phyloP scores from a whole-genome alignment of 1,140 invertebrate genomes.

The Euura saliciscinereae region DNA sequence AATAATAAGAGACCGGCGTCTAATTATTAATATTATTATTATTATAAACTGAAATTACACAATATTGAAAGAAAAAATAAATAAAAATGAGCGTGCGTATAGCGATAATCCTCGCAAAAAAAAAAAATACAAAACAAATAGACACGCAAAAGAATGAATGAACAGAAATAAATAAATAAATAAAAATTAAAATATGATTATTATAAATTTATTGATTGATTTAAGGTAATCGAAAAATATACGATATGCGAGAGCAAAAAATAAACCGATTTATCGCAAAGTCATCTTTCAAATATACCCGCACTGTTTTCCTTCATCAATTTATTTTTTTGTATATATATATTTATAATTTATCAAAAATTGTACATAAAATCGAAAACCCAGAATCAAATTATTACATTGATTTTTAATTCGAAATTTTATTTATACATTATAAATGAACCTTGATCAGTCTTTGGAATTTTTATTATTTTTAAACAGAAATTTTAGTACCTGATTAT shows the following conservation, averaged over 20 bases:
- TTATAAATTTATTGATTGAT: conserved; percentile 13
- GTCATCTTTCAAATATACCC: not conserved
- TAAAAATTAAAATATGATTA: not conserved
- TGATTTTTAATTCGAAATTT: too few relatives aligned
- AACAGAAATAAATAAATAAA: not conserved
- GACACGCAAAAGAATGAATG: not conserved
- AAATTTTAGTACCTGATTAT: too few relatives aligned
- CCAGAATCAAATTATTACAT: too few relatives aligned
- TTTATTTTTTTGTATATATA: not conserved
- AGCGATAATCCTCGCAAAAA: not conserved
- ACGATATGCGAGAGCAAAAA: conserved; percentile 12
- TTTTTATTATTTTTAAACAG: too few relatives aligned
- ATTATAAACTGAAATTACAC: not conserved
- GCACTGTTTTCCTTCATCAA: not conserved
- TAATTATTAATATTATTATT: conserved; percentile 1
- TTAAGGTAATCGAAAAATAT: conserved; percentile 15
- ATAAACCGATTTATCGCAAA: not conserved
- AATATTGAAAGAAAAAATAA: not conserved
- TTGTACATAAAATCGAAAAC: not conserved
- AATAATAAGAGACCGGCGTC: not conserved
- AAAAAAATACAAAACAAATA: too few relatives aligned
- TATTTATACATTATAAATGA: too few relatives aligned
- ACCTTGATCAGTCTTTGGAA: too few relatives aligned
- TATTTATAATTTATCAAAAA: not conserved
- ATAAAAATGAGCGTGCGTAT: not conserved